These are phyloP conservation scores for Myotis yumanensis DNA, from an alignment of 2,113 vertebrate species.

Conservation along the genomic window DNA sequence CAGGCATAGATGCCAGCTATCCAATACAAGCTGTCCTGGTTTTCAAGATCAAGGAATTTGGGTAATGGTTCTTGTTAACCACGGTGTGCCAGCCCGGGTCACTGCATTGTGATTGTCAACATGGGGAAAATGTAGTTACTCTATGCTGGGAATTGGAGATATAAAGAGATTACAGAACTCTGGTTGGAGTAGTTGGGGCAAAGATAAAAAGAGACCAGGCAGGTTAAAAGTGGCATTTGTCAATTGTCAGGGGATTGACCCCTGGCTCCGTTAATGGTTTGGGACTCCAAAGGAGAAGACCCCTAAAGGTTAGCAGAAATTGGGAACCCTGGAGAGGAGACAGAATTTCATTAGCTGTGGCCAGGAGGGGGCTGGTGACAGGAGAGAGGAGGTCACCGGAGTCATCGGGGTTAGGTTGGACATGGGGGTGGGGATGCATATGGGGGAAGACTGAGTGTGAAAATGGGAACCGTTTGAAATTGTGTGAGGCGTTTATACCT, in stretches of 20 bases:
- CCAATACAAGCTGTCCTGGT: neutral
- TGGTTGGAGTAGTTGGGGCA: neutral
- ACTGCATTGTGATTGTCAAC: neutral
- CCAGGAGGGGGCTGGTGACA: neutral
- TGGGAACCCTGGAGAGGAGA: neutral
- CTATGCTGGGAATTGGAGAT: neutral
- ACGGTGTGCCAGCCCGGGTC: neutral
- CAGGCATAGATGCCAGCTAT: neutral
- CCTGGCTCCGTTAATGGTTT: neutral
- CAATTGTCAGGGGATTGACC: neutral
- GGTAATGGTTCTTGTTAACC: neutral
- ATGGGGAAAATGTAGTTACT: neutral
- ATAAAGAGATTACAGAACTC: neutral
- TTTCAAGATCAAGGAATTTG: constrained; percentile 47
- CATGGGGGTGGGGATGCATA: neutral
- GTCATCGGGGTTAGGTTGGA: neutral
- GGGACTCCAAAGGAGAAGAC: neutral
- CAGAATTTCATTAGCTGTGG: neutral
- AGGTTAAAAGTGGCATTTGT: neutral
- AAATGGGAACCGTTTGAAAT: neutral
- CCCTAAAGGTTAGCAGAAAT: neutral
- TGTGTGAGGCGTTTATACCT: neutral
- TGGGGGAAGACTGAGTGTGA: neutral
- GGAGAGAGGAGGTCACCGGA: neutral
- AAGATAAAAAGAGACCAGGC: neutral